phyloP scores from a whole-genome alignment of 2,113 vertebrate genomes.

The Galeopterus variegatus region DNA sequence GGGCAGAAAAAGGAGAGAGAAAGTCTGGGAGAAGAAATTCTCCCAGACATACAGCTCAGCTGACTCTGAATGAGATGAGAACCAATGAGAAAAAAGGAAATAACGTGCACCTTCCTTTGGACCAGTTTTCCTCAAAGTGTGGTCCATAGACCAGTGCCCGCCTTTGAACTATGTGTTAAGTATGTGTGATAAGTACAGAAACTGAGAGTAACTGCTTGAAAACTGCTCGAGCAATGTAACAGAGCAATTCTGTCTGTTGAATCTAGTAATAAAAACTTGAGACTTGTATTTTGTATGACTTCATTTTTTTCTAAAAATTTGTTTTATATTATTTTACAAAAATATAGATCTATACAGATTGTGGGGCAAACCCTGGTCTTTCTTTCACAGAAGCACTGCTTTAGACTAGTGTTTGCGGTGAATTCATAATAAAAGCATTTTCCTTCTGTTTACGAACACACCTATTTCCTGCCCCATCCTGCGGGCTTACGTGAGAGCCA shows the following conservation, averaged over 20 bases:
- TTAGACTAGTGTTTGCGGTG: neutral
- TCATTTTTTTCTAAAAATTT: neutral
- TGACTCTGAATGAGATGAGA: neutral
- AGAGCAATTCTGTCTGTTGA: neutral
- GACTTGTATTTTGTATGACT: neutral
- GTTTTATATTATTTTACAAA: neutral
- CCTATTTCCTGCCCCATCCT: neutral
- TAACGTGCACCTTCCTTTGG: neutral
- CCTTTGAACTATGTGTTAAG: neutral
- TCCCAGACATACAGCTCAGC: neutral
- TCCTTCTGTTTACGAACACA: neutral
- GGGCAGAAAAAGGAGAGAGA: neutral
- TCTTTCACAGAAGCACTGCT: neutral
- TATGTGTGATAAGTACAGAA: neutral
- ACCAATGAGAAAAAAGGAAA: neutral
- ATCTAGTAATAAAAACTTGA: neutral
- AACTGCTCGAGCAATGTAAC: neutral
- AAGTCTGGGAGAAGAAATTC: neutral
- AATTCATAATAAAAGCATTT: neutral
- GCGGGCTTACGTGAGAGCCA: neutral
- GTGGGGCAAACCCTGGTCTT: neutral
- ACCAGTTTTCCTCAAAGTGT: neutral
- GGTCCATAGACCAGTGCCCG: too few species aligned
- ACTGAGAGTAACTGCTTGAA: neutral
- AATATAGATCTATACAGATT: neutral